Percentiles rank a stretch among this genome's conserved stretches.
These are phyloP conservation scores for Drosophila fuyamai DNA, from an alignment of 1,140 invertebrate species.

Conservation along the genomic window DNA sequence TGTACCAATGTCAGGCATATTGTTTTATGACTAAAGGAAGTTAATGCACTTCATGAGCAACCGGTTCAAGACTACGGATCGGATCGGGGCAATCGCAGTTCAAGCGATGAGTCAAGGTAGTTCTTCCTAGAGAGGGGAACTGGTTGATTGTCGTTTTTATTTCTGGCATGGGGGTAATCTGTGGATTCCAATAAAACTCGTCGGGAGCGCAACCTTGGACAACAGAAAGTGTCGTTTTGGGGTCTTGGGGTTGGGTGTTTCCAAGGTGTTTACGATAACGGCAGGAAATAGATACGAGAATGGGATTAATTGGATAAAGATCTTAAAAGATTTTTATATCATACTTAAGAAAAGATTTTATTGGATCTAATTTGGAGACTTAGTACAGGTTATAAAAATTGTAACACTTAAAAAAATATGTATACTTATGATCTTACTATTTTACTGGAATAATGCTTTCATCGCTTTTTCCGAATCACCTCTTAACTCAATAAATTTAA, in stretches of 20 bases:
- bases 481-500: constrained; percentile 14
- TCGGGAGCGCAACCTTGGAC: constrained; percentile 12
- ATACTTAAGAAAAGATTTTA: background rate
- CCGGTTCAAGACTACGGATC: constrained; percentile 36
- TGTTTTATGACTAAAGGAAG: constrained; percentile 69
- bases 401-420: background rate
- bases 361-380: too few species aligned
- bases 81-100: constrained; percentile 35
- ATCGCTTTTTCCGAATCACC: background rate
- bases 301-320: background rate
- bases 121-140: constrained; percentile 39
- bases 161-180: constrained; percentile 13
- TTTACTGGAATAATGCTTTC: background rate
- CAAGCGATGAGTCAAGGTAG: constrained; percentile 70
- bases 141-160: constrained; percentile 10
- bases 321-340: background rate
- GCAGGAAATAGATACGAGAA: background rate
- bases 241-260: background rate
- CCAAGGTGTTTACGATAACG: constrained; percentile 15
- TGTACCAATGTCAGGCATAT: constrained; percentile 74
- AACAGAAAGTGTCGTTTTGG: constrained; percentile 26
- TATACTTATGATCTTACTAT: too few species aligned
- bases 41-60: constrained; percentile 71
- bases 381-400: background rate
- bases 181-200: constrained; percentile 15